Evolutionary conservation across 2,113 vertebrate species (phyloP).

Genomic region (Mixornis gularis): DNA sequence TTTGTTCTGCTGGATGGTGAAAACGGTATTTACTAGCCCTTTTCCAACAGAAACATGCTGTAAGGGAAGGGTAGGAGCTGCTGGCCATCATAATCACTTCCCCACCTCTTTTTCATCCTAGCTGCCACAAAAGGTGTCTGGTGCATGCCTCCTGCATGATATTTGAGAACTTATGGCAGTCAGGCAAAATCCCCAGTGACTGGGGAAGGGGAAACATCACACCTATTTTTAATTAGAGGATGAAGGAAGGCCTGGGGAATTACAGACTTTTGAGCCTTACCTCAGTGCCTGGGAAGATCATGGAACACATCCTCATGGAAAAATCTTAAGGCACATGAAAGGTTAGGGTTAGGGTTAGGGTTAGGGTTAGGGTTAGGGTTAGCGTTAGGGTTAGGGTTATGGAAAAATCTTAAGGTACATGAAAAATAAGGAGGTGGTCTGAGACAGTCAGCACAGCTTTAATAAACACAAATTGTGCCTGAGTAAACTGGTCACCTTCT

Average conservation of each 20-base stretch:
- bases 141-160: accelerated
- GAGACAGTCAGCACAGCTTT: background rate
- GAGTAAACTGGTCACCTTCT: background rate
- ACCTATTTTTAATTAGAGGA: background rate
- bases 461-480: background rate
- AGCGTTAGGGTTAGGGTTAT: too few relatives aligned
- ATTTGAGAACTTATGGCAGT: background rate
- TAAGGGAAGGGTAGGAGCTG: background rate
- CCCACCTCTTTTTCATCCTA: accelerated
- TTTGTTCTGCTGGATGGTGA: background rate
- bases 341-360: too few relatives aligned
- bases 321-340: background rate
- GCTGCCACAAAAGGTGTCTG: background rate
- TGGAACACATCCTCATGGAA: background rate
- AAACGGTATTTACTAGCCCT: background rate
- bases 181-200: background rate
- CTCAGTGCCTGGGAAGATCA: background rate
- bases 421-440: background rate
- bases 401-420: background rate
- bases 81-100: accelerated
- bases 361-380: too few relatives aligned
- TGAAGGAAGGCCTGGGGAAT: background rate
- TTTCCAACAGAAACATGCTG: background rate
- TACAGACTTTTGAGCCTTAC: background rate
- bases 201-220: background rate